Base-by-base conservation (phyloP, 2,888 invertebrate species). In the Campoplex nolae region DNA sequence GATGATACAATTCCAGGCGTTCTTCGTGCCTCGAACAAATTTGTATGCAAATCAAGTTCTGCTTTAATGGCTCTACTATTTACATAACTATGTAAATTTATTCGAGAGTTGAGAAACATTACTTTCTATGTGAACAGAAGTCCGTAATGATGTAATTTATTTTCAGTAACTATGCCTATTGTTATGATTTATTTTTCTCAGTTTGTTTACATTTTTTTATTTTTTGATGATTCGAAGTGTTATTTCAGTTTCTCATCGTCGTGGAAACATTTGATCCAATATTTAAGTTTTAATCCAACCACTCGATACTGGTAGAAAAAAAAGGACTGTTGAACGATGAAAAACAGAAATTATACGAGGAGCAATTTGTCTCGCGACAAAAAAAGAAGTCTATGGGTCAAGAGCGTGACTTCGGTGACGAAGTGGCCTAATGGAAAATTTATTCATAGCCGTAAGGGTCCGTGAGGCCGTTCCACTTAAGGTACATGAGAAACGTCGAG, bases 401-500 rank as follows among this genome's bases (percentile, higher is more conserved):
- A 56, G 23, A 23, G 56, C 73, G 23, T 74, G 54, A 56, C 28
- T 58, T 42, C 13, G 28, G 38, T 75, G 56, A 58, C 58, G 56
- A 54, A 56, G 51, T 54, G 38, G 54, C 42, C 48, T 77, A 51
- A 77, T 77, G 65, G 65, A 48, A 48, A 48, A 77, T 77, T 67
- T 67, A 77, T 77, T 77, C 77, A 77, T 77, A 45, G 65, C 48
- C 18, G 16, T 51, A 48, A 67, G 35, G 48, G 38, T 75, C 42
- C 23, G 42, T 42, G 13, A 58, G 54, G 58, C 56, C 2, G 65
- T 42, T 48, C 16, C 56, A 45, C n/a, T 42, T 9, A 48, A 56
- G 58, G 80, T 58, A 71, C 38, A 62, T 45, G 56, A 74, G 70
- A 67, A 78, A 62, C 54, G 38, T 38, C 18, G 51, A 67, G 83